Base-by-base conservation (phyloP, 2,888 invertebrate genomes). In the Mesorhabditis belari region DNA sequence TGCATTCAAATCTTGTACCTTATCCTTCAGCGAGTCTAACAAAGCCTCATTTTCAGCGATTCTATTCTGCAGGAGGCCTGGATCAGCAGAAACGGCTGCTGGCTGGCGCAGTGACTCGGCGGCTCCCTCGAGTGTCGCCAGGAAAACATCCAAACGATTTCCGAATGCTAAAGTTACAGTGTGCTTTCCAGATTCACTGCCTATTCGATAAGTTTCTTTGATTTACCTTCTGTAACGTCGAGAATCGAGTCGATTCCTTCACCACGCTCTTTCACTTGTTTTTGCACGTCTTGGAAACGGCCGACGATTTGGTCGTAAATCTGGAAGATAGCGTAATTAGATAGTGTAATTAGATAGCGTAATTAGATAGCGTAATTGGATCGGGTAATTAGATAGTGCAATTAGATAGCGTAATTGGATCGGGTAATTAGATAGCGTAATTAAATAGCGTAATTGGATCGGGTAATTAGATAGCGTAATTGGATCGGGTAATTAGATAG, bases 91-190 rank as follows among this genome's bases (percentile, higher is more conserved):
- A 2, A 96, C 88, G 0, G 95, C 92, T 77, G 95, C 95, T 27
- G 91, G 88, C 72, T 89, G 88, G 63, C 90, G 88, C 1, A 85
- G 81, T 68, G 82, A 91, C 73, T 92, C 92, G n/a, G 74, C 72
- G 6, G 77, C 76, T 55, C 67, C 70, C 54, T 73, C 62, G 67
- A 96, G 83, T 0, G 93, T 93, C 12, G 93, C 88, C 55, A 96
- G 83, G 91, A 96, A 93, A 57, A 93, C 93, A 81, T 96, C 95
- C 64, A 98, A 85, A 83, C 96, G 92, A 83, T 96, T 96, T 0
- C 92, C 89, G 85, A 96, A 95, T 84, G 44, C 44, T 35, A 35
- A 35, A 35, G n/a, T 35, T 35, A n/a, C 12, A 35, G 12, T 17
- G n/a, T 17, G 12, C 44, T 9, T 35, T 35, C 12, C n/a, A 35